Evolutionary conservation across 2,888 invertebrate species (phyloP), one percentile per base, ranked within the genome.

Genomic region (Amiota mariae): DNA sequence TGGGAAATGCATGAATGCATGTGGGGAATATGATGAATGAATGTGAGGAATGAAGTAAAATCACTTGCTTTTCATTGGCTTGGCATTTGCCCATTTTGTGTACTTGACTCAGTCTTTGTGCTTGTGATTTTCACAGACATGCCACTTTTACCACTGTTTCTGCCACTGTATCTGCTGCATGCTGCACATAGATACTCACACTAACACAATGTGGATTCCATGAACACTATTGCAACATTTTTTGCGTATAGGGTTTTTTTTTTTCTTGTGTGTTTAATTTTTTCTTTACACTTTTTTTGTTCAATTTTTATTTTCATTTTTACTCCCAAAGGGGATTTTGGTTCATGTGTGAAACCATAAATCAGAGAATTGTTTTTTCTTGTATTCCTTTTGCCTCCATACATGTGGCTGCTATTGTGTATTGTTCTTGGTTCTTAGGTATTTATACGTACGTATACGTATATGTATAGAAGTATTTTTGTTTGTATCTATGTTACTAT

Each of bases 261-360:
- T 61, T 24, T 61, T 61, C 10, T 61, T 20, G 4, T 24, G 24
- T 24, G 24, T 24, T 24, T 2, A 24, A n/a, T 11, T 20, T 10
- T 49, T 67, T 20, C 49, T 54, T 68, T 36, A 15, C n/a, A 6
- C n/a, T n/a, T 46, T 63, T 63, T 46, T 63, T 20, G 36, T 54
- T 54, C 13, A 8, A 12, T n/a, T 66, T 66, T 66, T 68, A 8
- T 67, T 66, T 66, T 66, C 54, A 8, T 67, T 12, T 20, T 11
- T 24, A 54, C 10, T 11, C 67, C 51, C 51, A 51, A 68, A 49
- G 18, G 13, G 49, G 54, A 54, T 68, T 68, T 68, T 13, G 67
- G 67, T 54, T 68, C 67, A 68, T 67, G 70, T 75, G 72, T 79
- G 71, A 71, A 75, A 70, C 72, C 75, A 80, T 80, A 81, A 80